Evolutionary conservation across 2,113 vertebrate species (phyloP).

Genomic region (Ailuropoda melanoleuca): DNA sequence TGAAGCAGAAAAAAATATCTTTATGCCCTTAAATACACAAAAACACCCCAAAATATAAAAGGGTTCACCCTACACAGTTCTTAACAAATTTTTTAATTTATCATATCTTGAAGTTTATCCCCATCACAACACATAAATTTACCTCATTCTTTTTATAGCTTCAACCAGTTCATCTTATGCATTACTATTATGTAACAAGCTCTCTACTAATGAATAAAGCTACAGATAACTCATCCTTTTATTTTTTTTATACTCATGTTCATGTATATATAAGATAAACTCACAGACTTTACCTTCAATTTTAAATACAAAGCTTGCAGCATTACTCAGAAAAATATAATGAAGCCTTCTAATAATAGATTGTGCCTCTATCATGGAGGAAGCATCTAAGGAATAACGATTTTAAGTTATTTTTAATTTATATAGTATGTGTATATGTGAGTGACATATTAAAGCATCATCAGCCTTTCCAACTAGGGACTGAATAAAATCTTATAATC

Average conservation of each 20-base stretch:
- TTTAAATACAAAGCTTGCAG: constrained; percentile 21
- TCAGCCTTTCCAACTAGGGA: not conserved
- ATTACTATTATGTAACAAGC: not conserved
- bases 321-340: not conserved
- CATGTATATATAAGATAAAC: not conserved
- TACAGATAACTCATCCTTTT: not conserved
- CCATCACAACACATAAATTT: not conserved
- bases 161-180: not conserved
- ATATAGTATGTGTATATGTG: not conserved
- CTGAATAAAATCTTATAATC: not conserved
- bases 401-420: not conserved
- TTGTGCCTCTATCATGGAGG: not conserved
- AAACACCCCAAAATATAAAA: not conserved
- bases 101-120: not conserved
- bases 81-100: not conserved
- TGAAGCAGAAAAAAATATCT: not conserved
- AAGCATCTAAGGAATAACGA: not conserved
- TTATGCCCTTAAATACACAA: not conserved
- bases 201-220: not conserved
- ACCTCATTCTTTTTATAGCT: not conserved
- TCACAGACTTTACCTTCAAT: not conserved
- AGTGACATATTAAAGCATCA: constrained; percentile 22
- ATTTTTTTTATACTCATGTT: not conserved
- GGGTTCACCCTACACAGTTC: not conserved
- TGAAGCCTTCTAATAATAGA: constrained; percentile 15